Conservation (phyloP, 1,140 invertebrate species). For the Drosophila burlai region DNA sequence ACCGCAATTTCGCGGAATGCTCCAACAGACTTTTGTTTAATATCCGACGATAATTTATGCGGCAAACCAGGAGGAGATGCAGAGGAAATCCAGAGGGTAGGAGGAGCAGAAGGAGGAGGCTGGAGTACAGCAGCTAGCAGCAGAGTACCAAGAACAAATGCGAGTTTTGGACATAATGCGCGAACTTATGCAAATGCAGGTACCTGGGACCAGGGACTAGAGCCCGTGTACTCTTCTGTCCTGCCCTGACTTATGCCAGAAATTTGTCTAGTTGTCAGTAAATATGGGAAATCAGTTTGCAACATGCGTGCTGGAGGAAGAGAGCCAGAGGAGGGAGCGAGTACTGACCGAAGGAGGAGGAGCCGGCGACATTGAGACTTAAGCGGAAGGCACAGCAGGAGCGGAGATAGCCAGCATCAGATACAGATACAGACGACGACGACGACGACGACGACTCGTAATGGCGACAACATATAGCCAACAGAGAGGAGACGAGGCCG, state of each 20-base stretch:
- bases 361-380: slow-evolving; percentile 76
- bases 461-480: slow-evolving; percentile 74
- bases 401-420: slow-evolving; percentile 84
- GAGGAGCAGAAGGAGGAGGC: slow-evolving; percentile 3
- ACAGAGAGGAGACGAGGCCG: background rate
- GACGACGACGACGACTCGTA: slow-evolving; percentile 51
- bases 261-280: slow-evolving; percentile 85
- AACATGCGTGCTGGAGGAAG: slow-evolving; percentile 66
- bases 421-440: slow-evolving; percentile 61
- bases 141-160: slow-evolving; percentile 75
- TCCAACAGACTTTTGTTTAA: slow-evolving; percentile 70
- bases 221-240: slow-evolving; percentile 2
- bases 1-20: slow-evolving; percentile 66
- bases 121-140: slow-evolving; percentile 16
- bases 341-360: background rate
- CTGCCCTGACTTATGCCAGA: slow-evolving; percentile 83
- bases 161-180: slow-evolving; percentile 82
- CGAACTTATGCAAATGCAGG: slow-evolving; percentile 79
- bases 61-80: slow-evolving; percentile 18
- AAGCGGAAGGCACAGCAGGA: slow-evolving; percentile 84
- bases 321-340: background rate
- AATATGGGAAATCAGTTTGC: slow-evolving; percentile 85
- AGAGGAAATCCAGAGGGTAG: background rate
- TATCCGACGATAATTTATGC: slow-evolving; percentile 72
- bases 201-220: slow-evolving; percentile 28